A percentile compares a stretch with the other conserved stretches of the same genome.
Conservation (phyloP, 1,140 invertebrate genomes). For the Aradophagus sp. region DNA sequence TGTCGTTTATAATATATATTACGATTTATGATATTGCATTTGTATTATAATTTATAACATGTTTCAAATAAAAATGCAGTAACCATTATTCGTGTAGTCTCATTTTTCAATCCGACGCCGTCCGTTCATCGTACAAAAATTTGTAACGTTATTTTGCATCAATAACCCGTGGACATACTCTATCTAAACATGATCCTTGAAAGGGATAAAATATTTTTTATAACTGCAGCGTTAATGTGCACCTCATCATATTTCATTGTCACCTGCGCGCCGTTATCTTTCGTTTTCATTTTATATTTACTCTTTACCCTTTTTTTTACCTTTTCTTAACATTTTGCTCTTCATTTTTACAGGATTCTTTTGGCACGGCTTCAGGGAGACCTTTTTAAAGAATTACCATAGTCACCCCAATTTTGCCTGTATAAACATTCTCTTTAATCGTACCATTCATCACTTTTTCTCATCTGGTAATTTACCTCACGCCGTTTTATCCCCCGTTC, state of each 20-base stretch:
- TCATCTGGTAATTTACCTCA: conserved; percentile 43
- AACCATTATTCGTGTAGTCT: conserved; percentile 57
- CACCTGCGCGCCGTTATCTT: conserved; percentile 36
- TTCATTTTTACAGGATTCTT: conserved; percentile 14
- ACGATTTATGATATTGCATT: conserved; percentile 69
- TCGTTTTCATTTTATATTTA: conserved; percentile 29
- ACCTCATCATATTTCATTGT: conserved; percentile 43
- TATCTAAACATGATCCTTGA: conserved; percentile 36
- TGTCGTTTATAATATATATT: conserved; percentile 72
- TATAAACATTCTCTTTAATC: conserved; percentile 56
- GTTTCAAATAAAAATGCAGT: conserved; percentile 71
- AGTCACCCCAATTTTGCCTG: conserved; percentile 41
- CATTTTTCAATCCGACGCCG: conserved; percentile 18
- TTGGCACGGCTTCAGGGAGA: conserved; percentile 12
- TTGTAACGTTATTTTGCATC: conserved; percentile 27
- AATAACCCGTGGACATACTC: conserved; percentile 29
- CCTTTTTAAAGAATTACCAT: conserved; percentile 48
- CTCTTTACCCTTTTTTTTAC: background rate
- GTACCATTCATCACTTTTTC: conserved; percentile 48
- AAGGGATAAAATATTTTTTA: conserved; percentile 35
- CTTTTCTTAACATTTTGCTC: background rate
- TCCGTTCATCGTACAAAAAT: conserved; percentile 6
- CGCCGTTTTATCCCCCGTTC: conserved; percentile 25
- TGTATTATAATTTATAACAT: conserved; percentile 73
- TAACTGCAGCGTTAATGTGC: conserved; percentile 20